phyloP scores from a whole-genome alignment of 2,888 invertebrate genomes.

The Zeuzera pyrina region DNA sequence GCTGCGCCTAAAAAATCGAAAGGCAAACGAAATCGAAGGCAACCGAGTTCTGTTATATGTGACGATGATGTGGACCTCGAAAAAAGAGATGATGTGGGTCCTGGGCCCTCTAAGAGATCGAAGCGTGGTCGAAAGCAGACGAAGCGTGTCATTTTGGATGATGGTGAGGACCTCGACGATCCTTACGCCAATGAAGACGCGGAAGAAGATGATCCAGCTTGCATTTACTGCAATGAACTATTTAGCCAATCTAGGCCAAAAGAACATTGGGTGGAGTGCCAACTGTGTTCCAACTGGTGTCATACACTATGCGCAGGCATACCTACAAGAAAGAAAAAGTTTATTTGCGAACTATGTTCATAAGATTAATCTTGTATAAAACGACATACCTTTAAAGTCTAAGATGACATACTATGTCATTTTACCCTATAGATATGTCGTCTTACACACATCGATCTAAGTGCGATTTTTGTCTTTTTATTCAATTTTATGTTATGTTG shows the following conservation, averaged over 20 bases:
- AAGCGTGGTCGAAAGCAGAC: slow-evolving; percentile 5
- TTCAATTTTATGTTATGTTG: no score
- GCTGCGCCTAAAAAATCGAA: slow-evolving; percentile 5
- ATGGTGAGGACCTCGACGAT: slow-evolving; percentile 7
- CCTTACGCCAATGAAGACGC: slow-evolving; percentile 5
- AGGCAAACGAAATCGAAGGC: slow-evolving; percentile 4
- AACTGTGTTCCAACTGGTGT: no score
- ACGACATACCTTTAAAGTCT: no score
- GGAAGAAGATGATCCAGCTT: slow-evolving; percentile 8
- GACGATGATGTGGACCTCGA: slow-evolving; percentile 7
- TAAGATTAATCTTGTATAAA: no score
- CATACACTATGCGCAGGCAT: no score
- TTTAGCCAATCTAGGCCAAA: slow-evolving; percentile 9
- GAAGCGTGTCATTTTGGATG: slow-evolving; percentile 4
- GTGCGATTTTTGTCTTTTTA: no score
- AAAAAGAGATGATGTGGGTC: no score
- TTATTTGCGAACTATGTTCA: no score
- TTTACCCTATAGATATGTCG: no score
- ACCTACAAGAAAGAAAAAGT: no score
- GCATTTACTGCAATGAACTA: slow-evolving; percentile 7
- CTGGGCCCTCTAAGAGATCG: slow-evolving; percentile 4
- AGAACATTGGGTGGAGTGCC: slow-evolving; percentile 10
- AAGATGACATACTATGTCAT: no score
- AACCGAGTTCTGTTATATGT: slow-evolving; percentile 3
- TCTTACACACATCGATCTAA: no score